Conservation (phyloP, 2,113 vertebrate genomes). For the Cryptomyrus ogoouensis region DNA sequence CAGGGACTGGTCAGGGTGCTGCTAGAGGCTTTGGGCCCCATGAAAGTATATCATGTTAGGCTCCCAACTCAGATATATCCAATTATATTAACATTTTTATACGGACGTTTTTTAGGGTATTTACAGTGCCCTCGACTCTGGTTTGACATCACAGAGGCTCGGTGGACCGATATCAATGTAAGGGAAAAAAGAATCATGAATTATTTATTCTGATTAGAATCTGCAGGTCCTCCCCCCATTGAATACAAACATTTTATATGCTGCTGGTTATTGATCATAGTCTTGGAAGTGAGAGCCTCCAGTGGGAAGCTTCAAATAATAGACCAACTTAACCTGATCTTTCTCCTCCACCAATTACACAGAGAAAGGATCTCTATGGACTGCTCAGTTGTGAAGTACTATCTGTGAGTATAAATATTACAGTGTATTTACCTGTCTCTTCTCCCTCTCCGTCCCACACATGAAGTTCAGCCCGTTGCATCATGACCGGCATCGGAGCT, state of each 20-base stretch:
- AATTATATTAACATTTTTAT: not conserved
- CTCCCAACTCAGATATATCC: not conserved
- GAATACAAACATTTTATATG: not conserved
- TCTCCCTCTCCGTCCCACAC: not conserved
- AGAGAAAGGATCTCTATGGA: not conserved
- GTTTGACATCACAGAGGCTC: not conserved
- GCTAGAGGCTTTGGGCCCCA: not conserved
- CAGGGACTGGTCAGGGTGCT: not conserved
- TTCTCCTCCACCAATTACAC: not conserved
- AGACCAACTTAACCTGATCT: not conserved
- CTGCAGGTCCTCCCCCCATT: too few species aligned
- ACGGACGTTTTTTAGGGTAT: not conserved
- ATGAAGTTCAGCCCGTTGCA: not conserved
- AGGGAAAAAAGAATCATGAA: not conserved
- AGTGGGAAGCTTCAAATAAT: not conserved
- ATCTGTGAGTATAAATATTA: slow-evolving; percentile 10
- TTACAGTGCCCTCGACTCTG: not conserved
- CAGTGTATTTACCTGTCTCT: not conserved
- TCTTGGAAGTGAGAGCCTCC: not conserved
- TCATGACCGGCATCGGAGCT: not conserved
- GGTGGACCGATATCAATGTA: not conserved
- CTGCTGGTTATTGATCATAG: not conserved
- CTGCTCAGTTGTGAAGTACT: not conserved
- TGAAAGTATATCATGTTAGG: not conserved
- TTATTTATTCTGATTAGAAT: not conserved